Evolutionary conservation across 2,113 vertebrate species (phyloP).

Genomic region (Eleginops maclovinus): DNA sequence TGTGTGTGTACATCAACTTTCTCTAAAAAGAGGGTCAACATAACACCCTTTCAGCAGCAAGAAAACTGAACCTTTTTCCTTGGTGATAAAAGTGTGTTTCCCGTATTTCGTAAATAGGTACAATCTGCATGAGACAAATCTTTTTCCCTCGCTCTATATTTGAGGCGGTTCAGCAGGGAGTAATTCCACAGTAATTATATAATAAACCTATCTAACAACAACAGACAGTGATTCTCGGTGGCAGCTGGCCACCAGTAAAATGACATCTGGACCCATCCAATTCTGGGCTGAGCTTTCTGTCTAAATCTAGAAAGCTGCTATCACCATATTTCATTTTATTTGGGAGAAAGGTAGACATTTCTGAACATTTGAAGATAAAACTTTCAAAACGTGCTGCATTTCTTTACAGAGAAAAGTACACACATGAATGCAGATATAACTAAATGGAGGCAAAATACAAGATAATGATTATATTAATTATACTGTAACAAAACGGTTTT

Average conservation of each 20-base stretch:
- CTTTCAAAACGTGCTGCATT: not conserved
- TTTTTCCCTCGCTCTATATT: slow-evolving; percentile 6
- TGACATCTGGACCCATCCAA: slow-evolving; percentile 65
- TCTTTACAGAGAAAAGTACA: too few relatives aligned
- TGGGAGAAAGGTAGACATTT: not conserved
- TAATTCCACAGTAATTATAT: slow-evolving; percentile 69
- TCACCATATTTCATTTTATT: not conserved
- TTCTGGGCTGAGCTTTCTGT: slow-evolving; percentile 36
- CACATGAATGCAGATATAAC: too few relatives aligned
- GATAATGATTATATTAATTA: not conserved
- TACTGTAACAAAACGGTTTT: too few relatives aligned
- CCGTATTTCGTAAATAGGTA: not conserved
- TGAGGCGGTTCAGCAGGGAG: slow-evolving; percentile 40
- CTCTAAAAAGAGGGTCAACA: not conserved
- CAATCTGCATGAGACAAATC: not conserved
- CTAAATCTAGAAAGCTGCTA: slow-evolving; percentile 12
- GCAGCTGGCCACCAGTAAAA: slow-evolving; percentile 63
- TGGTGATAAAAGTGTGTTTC: not conserved
- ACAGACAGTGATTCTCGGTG: slow-evolving; percentile 48
- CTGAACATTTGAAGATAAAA: not conserved
- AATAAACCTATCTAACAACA: slow-evolving; percentile 69
- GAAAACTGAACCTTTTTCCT: not conserved
- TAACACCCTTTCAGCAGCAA: not conserved
- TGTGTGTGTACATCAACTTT: too few relatives aligned
- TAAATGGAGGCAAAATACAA: not conserved